A percentile compares a stretch with the other conserved stretches of the same genome.
Evolutionary conservation across 2,113 vertebrate species (phyloP).

Genomic region (Hippoglossus stenolepis): DNA sequence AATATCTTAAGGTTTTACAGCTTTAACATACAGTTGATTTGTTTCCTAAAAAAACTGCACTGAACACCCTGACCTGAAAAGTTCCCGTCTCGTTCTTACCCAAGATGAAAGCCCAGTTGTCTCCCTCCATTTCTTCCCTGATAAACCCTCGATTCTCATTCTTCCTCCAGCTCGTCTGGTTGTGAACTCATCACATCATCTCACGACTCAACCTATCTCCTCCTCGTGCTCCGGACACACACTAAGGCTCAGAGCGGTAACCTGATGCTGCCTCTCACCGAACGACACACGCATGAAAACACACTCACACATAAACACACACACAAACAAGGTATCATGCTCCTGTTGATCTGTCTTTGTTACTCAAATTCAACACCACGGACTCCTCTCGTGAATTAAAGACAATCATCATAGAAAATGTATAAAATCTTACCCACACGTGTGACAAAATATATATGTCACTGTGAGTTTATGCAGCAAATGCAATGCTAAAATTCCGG

Average conservation of each 20-base stretch:
- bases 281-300: conserved; percentile 18
- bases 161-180: conserved; percentile 24
- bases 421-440: neutral
- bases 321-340: conserved; percentile 27
- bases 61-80: neutral
- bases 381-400: conserved; percentile 51
- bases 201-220: conserved; percentile 19
- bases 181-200: conserved; percentile 42
- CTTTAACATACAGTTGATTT: neutral
- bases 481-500: neutral
- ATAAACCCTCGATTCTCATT: conserved; percentile 51
- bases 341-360: conserved; percentile 29
- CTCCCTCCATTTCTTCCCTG: conserved; percentile 65
- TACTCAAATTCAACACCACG: conserved; percentile 61
- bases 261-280: conserved; percentile 48
- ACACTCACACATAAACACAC: neutral
- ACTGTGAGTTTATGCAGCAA: neutral
- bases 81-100: conserved; percentile 58
- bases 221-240: conserved; percentile 15
- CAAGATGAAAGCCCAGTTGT: conserved; percentile 74
- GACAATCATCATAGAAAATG: conserved; percentile 7
- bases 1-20: neutral
- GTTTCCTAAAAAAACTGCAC: neutral
- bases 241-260: conserved; percentile 50
- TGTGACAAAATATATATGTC: neutral